Percentiles rank a stretch among this genome's conserved stretches.
Conservation (phyloP, 1,140 invertebrate species). For the Diuraphis noxia region DNA sequence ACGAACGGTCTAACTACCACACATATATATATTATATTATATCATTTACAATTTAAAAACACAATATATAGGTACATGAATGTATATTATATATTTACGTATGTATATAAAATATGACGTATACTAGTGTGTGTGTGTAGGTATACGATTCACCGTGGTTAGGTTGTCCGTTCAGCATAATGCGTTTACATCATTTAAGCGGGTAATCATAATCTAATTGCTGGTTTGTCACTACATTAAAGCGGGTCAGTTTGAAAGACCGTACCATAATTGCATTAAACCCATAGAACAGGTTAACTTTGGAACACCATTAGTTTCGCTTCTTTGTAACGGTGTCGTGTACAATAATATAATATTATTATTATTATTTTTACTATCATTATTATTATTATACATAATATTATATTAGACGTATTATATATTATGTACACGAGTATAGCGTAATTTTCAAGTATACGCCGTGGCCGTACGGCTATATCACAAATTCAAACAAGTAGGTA, state of each 20-base stretch:
- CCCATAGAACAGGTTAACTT: slow-evolving; percentile 47
- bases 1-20: not conserved
- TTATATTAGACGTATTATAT: not conserved
- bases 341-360: slow-evolving; percentile 11
- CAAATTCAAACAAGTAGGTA: slow-evolving; percentile 33
- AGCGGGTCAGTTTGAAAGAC: slow-evolving; percentile 39
- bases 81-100: not conserved
- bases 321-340: slow-evolving; percentile 30
- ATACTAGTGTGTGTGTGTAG: too few species aligned
- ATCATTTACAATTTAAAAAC: too few species aligned
- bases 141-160: not conserved
- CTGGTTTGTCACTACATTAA: slow-evolving; percentile 36
- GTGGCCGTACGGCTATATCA: not conserved
- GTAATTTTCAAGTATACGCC: not conserved
- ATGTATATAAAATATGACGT: not conserved
- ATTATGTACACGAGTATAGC: not conserved
- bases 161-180: slow-evolving; percentile 26
- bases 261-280: slow-evolving; percentile 46
- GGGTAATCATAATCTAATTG: slow-evolving; percentile 44
- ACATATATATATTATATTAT: too few species aligned
- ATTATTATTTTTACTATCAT: not conserved
- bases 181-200: slow-evolving; percentile 45
- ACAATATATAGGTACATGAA: too few species aligned
- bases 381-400: not conserved
- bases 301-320: slow-evolving; percentile 48